A percentile compares a stretch with the other conserved stretches of the same genome.
These are phyloP conservation scores for Pangasius sanitwongsei DNA, from an alignment of 2,797 vertebrate species.

Conservation along the genomic window DNA sequence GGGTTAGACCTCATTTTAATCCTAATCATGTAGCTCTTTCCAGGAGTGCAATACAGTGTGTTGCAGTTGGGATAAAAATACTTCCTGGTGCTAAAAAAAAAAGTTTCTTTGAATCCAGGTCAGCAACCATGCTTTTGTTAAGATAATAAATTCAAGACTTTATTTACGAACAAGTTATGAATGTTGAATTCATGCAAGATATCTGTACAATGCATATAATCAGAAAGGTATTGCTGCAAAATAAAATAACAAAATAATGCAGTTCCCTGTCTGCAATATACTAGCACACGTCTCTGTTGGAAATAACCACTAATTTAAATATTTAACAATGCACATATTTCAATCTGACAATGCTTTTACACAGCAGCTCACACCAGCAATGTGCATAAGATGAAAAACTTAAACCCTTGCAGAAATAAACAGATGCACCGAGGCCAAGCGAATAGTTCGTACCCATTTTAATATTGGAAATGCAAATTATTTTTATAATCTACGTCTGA, in stretches of 20 bases:
- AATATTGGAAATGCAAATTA: neutral
- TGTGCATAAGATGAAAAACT: neutral
- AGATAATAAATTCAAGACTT: neutral
- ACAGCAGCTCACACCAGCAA: neutral
- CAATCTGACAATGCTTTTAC: neutral
- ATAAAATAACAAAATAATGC: neutral
- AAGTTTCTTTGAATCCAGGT: slow-evolving; percentile 10
- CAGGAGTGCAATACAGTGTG: neutral
- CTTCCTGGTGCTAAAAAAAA: neutral
- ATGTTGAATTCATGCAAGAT: too few species aligned
- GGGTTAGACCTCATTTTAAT: neutral
- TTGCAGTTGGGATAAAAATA: slow-evolving; percentile 3
- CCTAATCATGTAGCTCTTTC: neutral
- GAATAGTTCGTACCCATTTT: neutral
- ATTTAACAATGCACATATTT: neutral
- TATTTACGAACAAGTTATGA: neutral
- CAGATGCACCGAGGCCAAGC: neutral
- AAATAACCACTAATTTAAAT: neutral
- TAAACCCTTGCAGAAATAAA: neutral
- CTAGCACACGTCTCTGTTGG: neutral
- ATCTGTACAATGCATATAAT: neutral
- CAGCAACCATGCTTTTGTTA: neutral
- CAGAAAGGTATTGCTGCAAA: neutral
- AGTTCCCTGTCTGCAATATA: neutral
- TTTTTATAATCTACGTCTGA: neutral